Conservation (phyloP, 2,888 invertebrate species). For the Crioceris asparagi region DNA sequence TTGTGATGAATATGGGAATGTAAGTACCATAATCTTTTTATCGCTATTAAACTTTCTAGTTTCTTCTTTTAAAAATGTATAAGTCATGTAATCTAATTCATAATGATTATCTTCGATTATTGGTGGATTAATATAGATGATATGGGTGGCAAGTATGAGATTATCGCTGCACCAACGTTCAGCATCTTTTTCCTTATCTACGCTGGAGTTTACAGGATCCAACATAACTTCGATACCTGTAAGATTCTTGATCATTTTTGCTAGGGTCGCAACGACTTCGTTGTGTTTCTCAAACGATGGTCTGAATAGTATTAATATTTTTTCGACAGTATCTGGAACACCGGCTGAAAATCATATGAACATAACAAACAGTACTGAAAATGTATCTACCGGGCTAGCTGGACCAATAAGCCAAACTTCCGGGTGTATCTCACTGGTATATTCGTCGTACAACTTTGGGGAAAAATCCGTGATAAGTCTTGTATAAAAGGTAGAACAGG, state of each 20-base stretch:
- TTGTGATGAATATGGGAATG: constrained; percentile 20
- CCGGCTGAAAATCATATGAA: neutral
- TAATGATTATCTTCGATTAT: constrained; percentile 13
- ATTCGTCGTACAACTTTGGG: too few relatives aligned
- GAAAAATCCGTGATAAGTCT: too few relatives aligned
- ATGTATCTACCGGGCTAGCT: too few relatives aligned
- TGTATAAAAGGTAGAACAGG: too few relatives aligned
- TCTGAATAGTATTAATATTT: constrained; percentile 14
- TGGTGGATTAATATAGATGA: constrained; percentile 22
- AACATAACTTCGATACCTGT: constrained; percentile 16
- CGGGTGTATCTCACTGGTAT: too few relatives aligned
- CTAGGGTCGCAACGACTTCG: constrained; percentile 19
- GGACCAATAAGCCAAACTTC: too few relatives aligned
- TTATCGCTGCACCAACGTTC: constrained; percentile 18
- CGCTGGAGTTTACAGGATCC: constrained; percentile 14
- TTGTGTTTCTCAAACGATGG: constrained; percentile 23
- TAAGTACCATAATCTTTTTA: constrained; percentile 16
- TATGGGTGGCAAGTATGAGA: constrained; percentile 17
- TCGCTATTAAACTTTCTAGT: constrained; percentile 13
- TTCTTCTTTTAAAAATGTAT: constrained; percentile 18
- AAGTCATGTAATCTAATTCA: constrained; percentile 17
- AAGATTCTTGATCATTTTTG: constrained; percentile 18
- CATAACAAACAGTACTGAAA: too few relatives aligned
- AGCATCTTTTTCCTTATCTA: constrained; percentile 14
- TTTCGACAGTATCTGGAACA: neutral